Conservation (phyloP, 2,797 vertebrate species). For the Microcaecilia unicolor region DNA sequence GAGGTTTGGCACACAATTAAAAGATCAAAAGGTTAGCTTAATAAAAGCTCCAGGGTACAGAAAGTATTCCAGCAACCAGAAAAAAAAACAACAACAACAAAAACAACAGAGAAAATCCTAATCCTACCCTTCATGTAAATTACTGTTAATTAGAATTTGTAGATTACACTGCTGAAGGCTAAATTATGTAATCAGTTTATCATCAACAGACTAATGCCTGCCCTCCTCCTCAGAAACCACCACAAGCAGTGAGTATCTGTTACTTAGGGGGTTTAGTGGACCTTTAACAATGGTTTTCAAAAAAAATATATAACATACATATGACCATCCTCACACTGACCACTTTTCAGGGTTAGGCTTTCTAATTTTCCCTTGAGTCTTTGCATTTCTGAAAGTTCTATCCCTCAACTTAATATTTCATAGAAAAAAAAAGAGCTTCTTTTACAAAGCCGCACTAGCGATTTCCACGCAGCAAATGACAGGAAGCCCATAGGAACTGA, state of each 20-base stretch:
- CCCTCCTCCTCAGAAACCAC: constrained; percentile 21
- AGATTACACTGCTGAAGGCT: constrained; percentile 41
- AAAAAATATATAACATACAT: neutral
- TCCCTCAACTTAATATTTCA: too few relatives aligned
- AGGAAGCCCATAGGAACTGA: too few relatives aligned
- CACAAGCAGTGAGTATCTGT: constrained; percentile 4
- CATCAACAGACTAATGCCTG: constrained; percentile 21
- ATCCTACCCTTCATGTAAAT: constrained; percentile 51
- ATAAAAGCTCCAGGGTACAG: constrained; percentile 49
- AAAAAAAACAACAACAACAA: too few relatives aligned
- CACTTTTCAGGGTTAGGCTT: too few relatives aligned
- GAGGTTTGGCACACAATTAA: too few relatives aligned
- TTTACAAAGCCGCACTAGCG: too few relatives aligned
- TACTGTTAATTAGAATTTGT: constrained; percentile 53
- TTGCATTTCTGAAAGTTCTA: too few relatives aligned
- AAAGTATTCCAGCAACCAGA: constrained; percentile 48
- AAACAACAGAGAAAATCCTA: constrained; percentile 43
- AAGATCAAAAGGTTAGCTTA: constrained; percentile 40
- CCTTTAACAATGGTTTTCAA: neutral
- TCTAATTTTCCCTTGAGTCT: too few relatives aligned
- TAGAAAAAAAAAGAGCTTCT: too few relatives aligned
- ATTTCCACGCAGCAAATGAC: too few relatives aligned
- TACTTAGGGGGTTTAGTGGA: neutral
- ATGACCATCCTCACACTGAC: neutral
- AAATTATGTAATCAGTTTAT: constrained; percentile 49